A percentile compares a stretch with the other conserved stretches of the same genome.
These are phyloP conservation scores for Drosophila nikananu DNA, from an alignment of 1,140 invertebrate genomes.

Conservation along the genomic window DNA sequence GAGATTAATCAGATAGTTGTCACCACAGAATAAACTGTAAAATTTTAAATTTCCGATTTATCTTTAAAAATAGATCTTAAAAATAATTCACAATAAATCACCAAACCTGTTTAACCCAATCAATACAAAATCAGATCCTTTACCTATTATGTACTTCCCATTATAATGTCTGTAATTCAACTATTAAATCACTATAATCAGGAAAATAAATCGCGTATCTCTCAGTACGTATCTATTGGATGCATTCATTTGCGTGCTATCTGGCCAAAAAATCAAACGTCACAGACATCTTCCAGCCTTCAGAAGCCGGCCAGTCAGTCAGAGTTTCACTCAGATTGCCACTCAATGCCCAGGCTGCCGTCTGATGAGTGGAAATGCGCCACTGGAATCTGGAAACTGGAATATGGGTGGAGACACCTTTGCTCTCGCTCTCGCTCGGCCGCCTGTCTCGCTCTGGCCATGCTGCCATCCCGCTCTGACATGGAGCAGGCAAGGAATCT, in stretches of 20 bases:
- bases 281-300: slow-evolving; percentile 1
- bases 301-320: slow-evolving; percentile 31
- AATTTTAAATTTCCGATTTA: neutral
- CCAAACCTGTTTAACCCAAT: too few species aligned
- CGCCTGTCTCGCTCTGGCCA: slow-evolving; percentile 17
- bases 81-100: neutral
- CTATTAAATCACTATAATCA: slow-evolving; percentile 17
- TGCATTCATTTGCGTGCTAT: slow-evolving; percentile 18
- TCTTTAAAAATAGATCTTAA: neutral
- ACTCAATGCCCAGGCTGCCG: slow-evolving; percentile 46
- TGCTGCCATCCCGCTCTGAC: slow-evolving; percentile 25
- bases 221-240: slow-evolving; percentile 20
- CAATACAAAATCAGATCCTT: too few species aligned
- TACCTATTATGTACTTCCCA: neutral
- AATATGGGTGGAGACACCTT: slow-evolving; percentile 76
- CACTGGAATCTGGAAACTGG: slow-evolving; percentile 80
- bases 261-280: slow-evolving; percentile 15
- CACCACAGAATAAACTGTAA: neutral
- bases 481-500: slow-evolving; percentile 52
- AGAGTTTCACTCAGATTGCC: slow-evolving; percentile 62
- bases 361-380: slow-evolving; percentile 49
- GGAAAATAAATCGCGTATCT: neutral
- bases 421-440: slow-evolving; percentile 13
- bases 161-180: slow-evolving; percentile 1
- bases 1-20: neutral